Conservation (phyloP, 2,888 invertebrate genomes). For the Philhelius pedissequus region DNA sequence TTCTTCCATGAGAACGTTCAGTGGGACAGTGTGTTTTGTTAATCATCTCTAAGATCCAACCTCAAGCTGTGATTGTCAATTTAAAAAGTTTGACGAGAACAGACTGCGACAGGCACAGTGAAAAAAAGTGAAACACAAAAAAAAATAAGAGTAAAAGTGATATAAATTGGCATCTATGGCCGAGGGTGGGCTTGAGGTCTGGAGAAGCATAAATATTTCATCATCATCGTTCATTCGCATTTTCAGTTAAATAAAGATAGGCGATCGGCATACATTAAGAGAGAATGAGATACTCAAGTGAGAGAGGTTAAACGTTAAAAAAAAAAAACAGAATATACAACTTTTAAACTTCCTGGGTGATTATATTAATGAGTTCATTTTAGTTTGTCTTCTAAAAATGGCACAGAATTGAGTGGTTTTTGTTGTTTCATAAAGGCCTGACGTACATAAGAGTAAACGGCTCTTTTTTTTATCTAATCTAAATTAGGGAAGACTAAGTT, state of each 20-base stretch:
- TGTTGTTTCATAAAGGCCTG: background rate
- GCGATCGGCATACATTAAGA: background rate
- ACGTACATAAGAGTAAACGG: background rate
- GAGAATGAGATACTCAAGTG: background rate
- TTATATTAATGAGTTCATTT: background rate
- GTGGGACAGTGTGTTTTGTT: conserved; percentile 40
- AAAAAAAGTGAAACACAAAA: background rate
- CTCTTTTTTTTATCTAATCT: background rate
- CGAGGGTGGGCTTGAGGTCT: background rate
- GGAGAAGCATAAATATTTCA: background rate
- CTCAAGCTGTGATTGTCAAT: conserved; percentile 32
- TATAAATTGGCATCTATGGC: conserved; percentile 3
- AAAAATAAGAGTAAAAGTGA: conserved; percentile 43
- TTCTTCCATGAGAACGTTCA: conserved; percentile 32
- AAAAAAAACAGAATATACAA: background rate
- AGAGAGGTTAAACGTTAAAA: background rate
- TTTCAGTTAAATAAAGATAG: conserved; percentile 16
- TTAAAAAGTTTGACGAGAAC: background rate
- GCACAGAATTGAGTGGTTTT: background rate
- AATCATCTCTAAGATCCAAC: conserved; percentile 28
- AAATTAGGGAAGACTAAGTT: background rate
- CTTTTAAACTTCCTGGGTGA: conserved; percentile 40
- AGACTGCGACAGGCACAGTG: background rate
- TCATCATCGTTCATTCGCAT: conserved; percentile 7
- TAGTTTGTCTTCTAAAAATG: background rate